Percentiles rank a stretch among this genome's conserved stretches.
Conservation (phyloP, 1,140 invertebrate species). For the Calycopis cecrops region DNA sequence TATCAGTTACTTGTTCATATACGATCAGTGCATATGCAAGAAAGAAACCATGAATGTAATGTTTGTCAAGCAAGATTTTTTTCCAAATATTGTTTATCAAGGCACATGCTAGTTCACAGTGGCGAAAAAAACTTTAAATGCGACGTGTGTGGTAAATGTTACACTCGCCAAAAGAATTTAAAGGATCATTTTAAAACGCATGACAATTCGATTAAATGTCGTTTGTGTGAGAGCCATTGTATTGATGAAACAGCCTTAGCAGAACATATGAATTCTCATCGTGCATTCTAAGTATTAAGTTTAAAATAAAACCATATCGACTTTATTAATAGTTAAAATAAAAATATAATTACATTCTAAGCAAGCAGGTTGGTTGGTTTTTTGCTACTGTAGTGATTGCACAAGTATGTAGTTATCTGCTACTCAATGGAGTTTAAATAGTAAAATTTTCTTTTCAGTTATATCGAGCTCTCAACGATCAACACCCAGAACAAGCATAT, state of each 20-base stretch:
- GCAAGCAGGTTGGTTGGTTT: conserved; percentile 16
- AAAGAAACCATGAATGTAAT: conserved; percentile 70
- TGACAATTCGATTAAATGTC: conserved; percentile 41
- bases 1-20: conserved; percentile 66
- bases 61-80: conserved; percentile 82
- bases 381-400: conserved; percentile 22
- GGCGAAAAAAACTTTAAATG: conserved; percentile 77
- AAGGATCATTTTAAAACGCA: conserved; percentile 75
- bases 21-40: conserved; percentile 71
- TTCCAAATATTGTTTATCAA: conserved; percentile 80
- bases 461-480: conserved; percentile 32
- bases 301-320: background rate
- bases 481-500: conserved; percentile 52
- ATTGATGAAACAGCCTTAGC: conserved; percentile 27
- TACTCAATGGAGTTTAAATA: conserved; percentile 18
- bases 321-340: too few species aligned
- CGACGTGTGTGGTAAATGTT: conserved; percentile 76
- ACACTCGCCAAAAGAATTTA: conserved; percentile 80
- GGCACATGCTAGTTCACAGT: conserved; percentile 81
- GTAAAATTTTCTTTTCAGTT: conserved; percentile 51
- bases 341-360: background rate
- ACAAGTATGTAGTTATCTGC: conserved; percentile 17
- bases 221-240: conserved; percentile 34
- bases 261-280: conserved; percentile 30
- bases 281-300: conserved; percentile 17